Evolutionary conservation across 2,888 invertebrate species (phyloP).

Genomic region (Diaprepes abbreviatus): DNA sequence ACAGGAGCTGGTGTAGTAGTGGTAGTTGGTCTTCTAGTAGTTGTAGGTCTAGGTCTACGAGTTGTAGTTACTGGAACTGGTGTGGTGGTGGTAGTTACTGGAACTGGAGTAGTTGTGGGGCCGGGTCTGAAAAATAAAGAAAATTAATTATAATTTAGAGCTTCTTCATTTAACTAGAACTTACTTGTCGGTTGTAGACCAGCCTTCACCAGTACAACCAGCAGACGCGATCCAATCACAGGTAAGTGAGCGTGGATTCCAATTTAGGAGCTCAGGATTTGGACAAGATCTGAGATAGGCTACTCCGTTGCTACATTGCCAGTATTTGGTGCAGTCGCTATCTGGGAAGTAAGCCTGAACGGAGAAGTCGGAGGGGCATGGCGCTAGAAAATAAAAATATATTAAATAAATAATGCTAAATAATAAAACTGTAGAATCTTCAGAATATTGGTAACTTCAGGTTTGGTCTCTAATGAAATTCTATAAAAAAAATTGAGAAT

Average conservation of each 20-base stretch:
- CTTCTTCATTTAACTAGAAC: not conserved
- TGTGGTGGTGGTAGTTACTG: not conserved
- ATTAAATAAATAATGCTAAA: no score
- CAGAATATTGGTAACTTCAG: no score
- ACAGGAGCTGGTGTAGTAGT: no score
- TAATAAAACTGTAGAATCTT: no score
- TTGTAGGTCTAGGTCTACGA: no score
- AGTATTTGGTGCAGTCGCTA: slow-evolving; percentile 50
- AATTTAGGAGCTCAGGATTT: not conserved
- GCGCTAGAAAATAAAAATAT: not conserved
- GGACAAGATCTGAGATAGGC: slow-evolving; percentile 31
- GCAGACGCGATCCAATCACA: slow-evolving; percentile 48
- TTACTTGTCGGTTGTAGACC: not conserved
- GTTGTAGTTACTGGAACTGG: no score
- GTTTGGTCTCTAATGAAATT: no score
- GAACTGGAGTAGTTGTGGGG: no score
- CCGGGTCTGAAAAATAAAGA: no score
- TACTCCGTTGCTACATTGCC: slow-evolving; percentile 52
- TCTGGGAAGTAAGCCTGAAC: not conserved
- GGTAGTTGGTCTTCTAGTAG: not conserved
- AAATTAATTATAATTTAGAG: not conserved
- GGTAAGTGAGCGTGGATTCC: slow-evolving; percentile 37
- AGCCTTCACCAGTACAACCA: slow-evolving; percentile 25
- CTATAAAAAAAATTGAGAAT: no score
- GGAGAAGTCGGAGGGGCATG: not conserved